A percentile compares a stretch with the other conserved stretches of the same genome.
phyloP scores from a whole-genome alignment of 2,797 vertebrate genomes.

The Clarias fuscus region DNA sequence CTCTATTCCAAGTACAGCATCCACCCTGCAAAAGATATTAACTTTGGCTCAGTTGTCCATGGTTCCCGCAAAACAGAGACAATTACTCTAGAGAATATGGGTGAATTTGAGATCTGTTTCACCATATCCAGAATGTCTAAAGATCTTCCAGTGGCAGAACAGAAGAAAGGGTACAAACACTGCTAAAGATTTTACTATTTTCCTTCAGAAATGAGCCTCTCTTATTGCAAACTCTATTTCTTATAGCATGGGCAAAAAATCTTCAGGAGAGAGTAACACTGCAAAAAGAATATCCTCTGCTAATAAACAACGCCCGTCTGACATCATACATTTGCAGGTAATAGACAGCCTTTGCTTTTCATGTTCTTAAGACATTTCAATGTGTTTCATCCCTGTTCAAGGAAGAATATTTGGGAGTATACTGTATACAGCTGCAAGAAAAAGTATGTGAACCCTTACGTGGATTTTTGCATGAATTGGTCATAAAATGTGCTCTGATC shows the following conservation, averaged over 20 bases:
- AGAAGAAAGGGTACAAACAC: conserved; percentile 68
- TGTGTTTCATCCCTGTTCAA: background rate
- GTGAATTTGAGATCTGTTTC: conserved; percentile 76
- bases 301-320: conserved; percentile 60
- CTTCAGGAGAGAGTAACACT: conserved; percentile 63
- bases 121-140: conserved; percentile 64
- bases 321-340: conserved; percentile 64
- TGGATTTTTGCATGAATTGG: too few relatives aligned
- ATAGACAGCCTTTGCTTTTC: background rate
- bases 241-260: conserved; percentile 58
- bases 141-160: conserved; percentile 43
- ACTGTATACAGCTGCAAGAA: too few relatives aligned
- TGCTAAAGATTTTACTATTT: background rate
- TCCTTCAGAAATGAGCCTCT: background rate
- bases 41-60: conserved; percentile 79
- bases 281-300: conserved; percentile 41
- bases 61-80: conserved; percentile 72
- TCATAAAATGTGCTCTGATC: too few relatives aligned
- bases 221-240: background rate
- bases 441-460: too few relatives aligned
- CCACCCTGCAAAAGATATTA: conserved; percentile 73
- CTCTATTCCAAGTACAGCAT: conserved; percentile 82
- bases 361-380: background rate
- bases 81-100: conserved; percentile 83
- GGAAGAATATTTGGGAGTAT: too few relatives aligned